Percentiles rank a stretch among this genome's conserved stretches.
phyloP scores from a whole-genome alignment of 2,888 invertebrate genomes.

The Andrena camellia region DNA sequence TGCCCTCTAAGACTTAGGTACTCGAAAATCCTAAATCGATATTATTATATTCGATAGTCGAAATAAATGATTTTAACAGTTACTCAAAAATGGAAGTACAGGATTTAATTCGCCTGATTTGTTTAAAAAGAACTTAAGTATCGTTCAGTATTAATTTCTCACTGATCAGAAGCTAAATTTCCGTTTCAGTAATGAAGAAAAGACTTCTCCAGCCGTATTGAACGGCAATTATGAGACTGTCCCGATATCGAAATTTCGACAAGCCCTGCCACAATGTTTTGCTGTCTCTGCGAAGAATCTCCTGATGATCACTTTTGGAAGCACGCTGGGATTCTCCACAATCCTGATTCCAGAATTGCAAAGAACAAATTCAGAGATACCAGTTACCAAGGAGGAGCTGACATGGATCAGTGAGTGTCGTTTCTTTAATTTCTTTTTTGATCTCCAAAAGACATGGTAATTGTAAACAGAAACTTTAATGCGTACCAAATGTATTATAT shows the following conservation, averaged over 20 bases:
- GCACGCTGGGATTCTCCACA: constrained; percentile 93
- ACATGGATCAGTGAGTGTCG: constrained; percentile 82
- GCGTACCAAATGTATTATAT: not conserved
- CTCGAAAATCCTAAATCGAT: too few relatives aligned
- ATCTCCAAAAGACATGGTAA: not conserved
- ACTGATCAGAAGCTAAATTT: not conserved
- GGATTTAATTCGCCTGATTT: too few relatives aligned
- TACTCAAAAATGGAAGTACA: too few relatives aligned
- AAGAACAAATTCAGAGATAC: constrained; percentile 82
- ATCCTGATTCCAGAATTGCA: constrained; percentile 92
- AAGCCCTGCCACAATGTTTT: constrained; percentile 90
- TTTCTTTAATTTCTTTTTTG: not conserved
- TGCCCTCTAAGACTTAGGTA: too few relatives aligned
- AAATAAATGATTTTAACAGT: too few relatives aligned
- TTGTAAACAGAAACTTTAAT: not conserved
- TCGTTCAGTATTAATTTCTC: not conserved
- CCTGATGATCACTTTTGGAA: constrained; percentile 91
- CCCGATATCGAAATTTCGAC: constrained; percentile 76
- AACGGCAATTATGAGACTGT: constrained; percentile 69
- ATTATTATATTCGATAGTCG: too few relatives aligned
- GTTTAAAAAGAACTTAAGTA: too few relatives aligned
- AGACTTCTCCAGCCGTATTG: constrained; percentile 53
- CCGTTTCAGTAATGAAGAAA: constrained; percentile 69
- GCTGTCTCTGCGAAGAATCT: constrained; percentile 94
- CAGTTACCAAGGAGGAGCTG: constrained; percentile 78